Conservation (phyloP, 2,888 invertebrate genomes). For the Hemithea aestivaria region DNA sequence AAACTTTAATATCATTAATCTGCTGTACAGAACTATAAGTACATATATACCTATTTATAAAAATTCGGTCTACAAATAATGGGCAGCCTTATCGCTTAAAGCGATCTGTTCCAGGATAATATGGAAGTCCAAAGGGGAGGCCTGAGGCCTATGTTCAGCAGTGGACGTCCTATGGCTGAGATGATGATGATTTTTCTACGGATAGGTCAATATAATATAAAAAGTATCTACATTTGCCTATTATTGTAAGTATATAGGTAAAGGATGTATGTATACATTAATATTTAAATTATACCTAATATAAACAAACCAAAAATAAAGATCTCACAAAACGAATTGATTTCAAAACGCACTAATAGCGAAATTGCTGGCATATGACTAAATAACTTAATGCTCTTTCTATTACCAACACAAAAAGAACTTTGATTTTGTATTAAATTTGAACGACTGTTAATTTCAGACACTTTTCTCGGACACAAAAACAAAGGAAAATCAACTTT, state of each 20-base stretch:
- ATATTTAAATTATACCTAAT: not conserved
- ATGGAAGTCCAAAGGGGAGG: too few relatives aligned
- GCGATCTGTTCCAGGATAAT: too few relatives aligned
- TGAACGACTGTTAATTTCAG: conserved; percentile 28
- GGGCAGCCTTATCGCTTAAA: too few relatives aligned
- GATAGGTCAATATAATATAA: too few relatives aligned
- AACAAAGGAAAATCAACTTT: conserved; percentile 16
- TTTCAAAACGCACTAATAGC: conserved; percentile 64
- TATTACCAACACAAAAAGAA: conserved; percentile 32
- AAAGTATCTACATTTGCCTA: too few relatives aligned
- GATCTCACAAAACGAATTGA: conserved; percentile 43
- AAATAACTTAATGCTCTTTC: conserved; percentile 64
- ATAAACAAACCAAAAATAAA: conserved; percentile 26
- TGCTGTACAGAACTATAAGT: too few relatives aligned
- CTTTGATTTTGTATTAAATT: conserved; percentile 37
- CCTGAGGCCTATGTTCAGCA: too few relatives aligned
- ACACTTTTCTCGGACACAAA: conserved; percentile 6
- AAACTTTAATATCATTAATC: too few relatives aligned
- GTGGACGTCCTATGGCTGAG: too few relatives aligned
- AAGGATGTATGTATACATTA: not conserved
- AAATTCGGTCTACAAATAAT: too few relatives aligned
- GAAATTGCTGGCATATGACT: conserved; percentile 56
- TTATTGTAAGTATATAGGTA: not conserved
- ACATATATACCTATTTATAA: too few relatives aligned
- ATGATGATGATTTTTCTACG: too few relatives aligned